phyloP scores from a whole-genome alignment of 37 sponge, comb jelly and placozoan species.

The Tethya wilhelma region DNA sequence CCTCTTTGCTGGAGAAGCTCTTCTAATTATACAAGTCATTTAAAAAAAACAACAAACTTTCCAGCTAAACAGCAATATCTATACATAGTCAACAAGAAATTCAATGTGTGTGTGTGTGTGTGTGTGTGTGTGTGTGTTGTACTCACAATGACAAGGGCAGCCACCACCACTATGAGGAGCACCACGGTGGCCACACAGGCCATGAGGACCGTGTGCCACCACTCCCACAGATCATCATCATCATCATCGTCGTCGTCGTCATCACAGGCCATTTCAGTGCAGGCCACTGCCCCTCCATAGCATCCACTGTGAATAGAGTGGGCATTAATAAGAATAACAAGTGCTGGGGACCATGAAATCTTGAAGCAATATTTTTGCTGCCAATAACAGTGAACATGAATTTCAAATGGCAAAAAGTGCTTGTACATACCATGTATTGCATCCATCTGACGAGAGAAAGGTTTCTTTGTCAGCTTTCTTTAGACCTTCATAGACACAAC shows the following conservation, averaged over 20 bases:
- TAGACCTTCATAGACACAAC: conserved; percentile 20
- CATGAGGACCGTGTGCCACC: conserved; percentile 48
- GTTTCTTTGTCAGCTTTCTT: neutral
- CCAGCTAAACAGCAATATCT: too few relatives aligned
- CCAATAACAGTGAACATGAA: too few relatives aligned
- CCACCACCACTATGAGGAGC: conserved; percentile 13
- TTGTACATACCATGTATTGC: conserved; percentile 33
- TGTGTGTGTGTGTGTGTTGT: too few relatives aligned
- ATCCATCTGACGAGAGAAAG: conserved; percentile 21
- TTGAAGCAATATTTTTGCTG: too few relatives aligned
- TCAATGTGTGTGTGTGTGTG: too few relatives aligned
- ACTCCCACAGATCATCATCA: conserved; percentile 1
- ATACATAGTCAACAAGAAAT: too few relatives aligned
- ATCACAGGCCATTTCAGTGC: conserved; percentile 31
- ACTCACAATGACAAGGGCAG: conserved; percentile 35
- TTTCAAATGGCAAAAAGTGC: too few relatives aligned
- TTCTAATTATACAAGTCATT: too few relatives aligned
- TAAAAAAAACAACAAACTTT: too few relatives aligned
- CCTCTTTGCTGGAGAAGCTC: too few relatives aligned
- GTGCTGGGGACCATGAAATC: too few relatives aligned
- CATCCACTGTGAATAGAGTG: conserved; percentile 19
- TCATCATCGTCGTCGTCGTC: neutral
- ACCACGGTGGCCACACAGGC: conserved; percentile 7
- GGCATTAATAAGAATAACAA: too few relatives aligned
- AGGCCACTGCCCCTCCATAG: conserved; percentile 12